These are phyloP conservation scores for Perca flavescens DNA, from an alignment of 2,113 vertebrate species.

Conservation along the genomic window DNA sequence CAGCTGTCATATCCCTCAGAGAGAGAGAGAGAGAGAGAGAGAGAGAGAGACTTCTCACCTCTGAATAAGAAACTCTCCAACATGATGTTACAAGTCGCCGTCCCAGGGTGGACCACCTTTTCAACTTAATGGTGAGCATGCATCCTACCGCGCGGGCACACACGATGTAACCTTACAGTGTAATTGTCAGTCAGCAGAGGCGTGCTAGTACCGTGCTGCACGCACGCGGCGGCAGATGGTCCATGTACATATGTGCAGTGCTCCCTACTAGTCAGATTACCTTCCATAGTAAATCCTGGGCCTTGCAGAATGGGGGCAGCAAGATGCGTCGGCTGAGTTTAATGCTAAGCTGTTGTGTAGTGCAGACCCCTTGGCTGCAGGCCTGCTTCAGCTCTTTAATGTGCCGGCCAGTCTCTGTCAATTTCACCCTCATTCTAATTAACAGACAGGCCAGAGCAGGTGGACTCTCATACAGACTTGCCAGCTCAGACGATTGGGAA, in stretches of 20 bases:
- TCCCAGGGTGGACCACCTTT: slow-evolving; percentile 47
- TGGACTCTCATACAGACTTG: background rate
- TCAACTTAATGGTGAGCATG: slow-evolving; percentile 76
- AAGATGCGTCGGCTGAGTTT: slow-evolving; percentile 31
- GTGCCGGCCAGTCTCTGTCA: background rate
- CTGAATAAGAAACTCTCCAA: slow-evolving; percentile 36
- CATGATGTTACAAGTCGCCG: slow-evolving; percentile 34
- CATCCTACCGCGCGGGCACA: slow-evolving; percentile 27
- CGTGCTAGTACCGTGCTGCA: background rate
- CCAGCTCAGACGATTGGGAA: background rate
- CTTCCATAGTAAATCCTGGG: slow-evolving; percentile 83
- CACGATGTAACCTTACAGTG: slow-evolving; percentile 15
- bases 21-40: slow-evolving; percentile 3
- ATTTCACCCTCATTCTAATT: background rate
- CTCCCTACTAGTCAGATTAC: slow-evolving; percentile 85
- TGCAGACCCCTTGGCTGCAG: slow-evolving; percentile 30
- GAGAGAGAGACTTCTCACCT: background rate
- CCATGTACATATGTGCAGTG: slow-evolving; percentile 56
- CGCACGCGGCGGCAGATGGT: slow-evolving; percentile 84
- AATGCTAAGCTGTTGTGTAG: slow-evolving; percentile 63
- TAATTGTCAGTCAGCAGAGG: slow-evolving; percentile 38
- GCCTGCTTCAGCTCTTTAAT: slow-evolving; percentile 1
- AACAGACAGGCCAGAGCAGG: slow-evolving; percentile 12
- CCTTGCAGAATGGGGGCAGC: slow-evolving; percentile 67
- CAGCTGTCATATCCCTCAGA: slow-evolving; percentile 44